phyloP scores from a whole-genome alignment of 1,140 invertebrate species.

The Drosophila lowei region DNA sequence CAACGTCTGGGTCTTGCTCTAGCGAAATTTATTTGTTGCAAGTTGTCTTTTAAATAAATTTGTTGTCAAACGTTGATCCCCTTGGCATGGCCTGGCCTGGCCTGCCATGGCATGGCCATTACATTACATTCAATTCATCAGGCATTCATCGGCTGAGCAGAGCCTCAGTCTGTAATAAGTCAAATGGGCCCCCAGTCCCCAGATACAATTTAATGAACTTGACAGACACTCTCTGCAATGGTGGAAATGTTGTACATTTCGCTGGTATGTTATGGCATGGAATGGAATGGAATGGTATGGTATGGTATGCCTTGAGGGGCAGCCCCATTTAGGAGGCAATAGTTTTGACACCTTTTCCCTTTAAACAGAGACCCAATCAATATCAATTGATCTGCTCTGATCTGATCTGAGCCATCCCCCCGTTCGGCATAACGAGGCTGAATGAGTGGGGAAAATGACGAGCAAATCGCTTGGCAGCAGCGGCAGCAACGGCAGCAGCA shows the following conservation, averaged over 20 bases:
- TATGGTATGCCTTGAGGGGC: constrained; percentile 1
- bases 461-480: constrained; percentile 64
- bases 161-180: constrained; percentile 59
- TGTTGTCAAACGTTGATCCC: constrained; percentile 66
- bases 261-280: background rate
- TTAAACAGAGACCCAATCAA: constrained; percentile 49
- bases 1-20: constrained; percentile 11
- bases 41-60: constrained; percentile 82
- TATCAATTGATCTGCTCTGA: constrained; percentile 53
- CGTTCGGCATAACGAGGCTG: constrained; percentile 40
- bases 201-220: constrained; percentile 78
- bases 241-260: constrained; percentile 38
- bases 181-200: constrained; percentile 27
- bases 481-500: too few species aligned
- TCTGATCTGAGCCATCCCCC: constrained; percentile 14
- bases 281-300: background rate
- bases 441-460: constrained; percentile 57
- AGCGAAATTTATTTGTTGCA: constrained; percentile 74
- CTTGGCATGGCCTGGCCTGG: too few species aligned
- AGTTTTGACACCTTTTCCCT: constrained; percentile 71
- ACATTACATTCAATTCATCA: constrained; percentile 48
- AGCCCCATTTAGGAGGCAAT: constrained; percentile 51
- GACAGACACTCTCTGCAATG: constrained; percentile 33
- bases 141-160: constrained; percentile 19
- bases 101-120: constrained; percentile 22